Base-by-base conservation (phyloP, 1,140 invertebrate species). In the Drosophila funebris region DNA sequence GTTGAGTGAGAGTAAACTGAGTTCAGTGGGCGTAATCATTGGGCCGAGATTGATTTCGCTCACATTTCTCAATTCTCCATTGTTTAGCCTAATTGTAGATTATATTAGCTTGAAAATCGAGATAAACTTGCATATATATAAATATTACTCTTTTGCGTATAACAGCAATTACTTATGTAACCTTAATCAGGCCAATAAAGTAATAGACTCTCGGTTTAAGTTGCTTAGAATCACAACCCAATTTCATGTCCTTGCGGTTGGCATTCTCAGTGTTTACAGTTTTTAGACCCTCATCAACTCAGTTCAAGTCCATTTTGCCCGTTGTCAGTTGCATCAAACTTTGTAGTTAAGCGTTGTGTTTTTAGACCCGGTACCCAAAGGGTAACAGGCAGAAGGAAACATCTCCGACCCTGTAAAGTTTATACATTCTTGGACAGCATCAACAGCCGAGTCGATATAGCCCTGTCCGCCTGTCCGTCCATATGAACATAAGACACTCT, bases 281-380 rank as follows among this genome's bases (percentile, higher is more conserved):
- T 52, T 52, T 29, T 14, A 44, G 43, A 63, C 67, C 58, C 50
- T 70, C 41, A 56, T 70, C 67, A 70, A 48, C 27, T 2, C 37
- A 52, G 24, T 29, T 61, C 13, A 44, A 62, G 57, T 37, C n/a
- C n/a, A 53, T 44, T 27, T 48, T 53, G 36, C 54, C 58, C 48
- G 57, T 63, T 70, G 67, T 70, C 67, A 70, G 60, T 54, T 62
- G 50, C 60, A 69, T 27, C 37, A 54, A 54, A 63, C 39, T 37
- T 46, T 36, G 4, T 13, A 52, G n/a, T 14, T 29, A 69, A 53
- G 20, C 57, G 37, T 11, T 5, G 29, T 43, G 18, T 43, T 22
- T 22, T 0, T 24, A 24, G 2, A 24, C 22, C 4, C 22, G 5
- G 24, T 41, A n/a, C n/a, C n/a, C n/a, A n/a, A n/a, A n/a, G n/a